These are phyloP conservation scores for Kryptopterus vitreolus DNA, from an alignment of 2,797 vertebrate species.

Conservation along the genomic window DNA sequence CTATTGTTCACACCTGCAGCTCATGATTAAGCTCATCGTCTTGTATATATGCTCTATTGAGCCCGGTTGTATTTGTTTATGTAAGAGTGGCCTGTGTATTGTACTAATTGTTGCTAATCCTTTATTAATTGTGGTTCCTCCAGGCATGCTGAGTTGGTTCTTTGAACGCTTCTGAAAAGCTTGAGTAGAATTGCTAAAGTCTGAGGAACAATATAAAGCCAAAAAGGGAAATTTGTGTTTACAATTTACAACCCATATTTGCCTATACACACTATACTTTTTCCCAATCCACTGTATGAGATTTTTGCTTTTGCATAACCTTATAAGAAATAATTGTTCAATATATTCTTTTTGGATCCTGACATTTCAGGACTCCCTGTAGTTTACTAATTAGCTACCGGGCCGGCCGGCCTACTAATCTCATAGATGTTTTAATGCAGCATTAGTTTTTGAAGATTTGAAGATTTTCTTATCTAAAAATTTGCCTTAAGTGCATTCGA, in stretches of 20 bases:
- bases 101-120: background rate
- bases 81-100: no score
- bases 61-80: no score
- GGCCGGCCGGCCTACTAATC: background rate
- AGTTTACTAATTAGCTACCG: background rate
- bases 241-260: background rate
- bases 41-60: background rate
- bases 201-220: background rate
- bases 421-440: background rate
- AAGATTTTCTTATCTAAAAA: background rate
- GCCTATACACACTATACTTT: background rate
- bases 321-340: background rate
- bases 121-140: background rate
- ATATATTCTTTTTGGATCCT: background rate
- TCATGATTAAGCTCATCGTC: background rate
- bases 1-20: slow-evolving; percentile 7
- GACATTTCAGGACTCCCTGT: background rate
- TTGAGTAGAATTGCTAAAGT: background rate
- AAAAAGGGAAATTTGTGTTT: background rate
- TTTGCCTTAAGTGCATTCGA: background rate
- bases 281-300: background rate
- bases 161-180: background rate
- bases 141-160: background rate
- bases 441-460: background rate
- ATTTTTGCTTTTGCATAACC: background rate